Base-by-base conservation (phyloP, 2,888 invertebrate genomes). In the Uloborus plumipes region DNA sequence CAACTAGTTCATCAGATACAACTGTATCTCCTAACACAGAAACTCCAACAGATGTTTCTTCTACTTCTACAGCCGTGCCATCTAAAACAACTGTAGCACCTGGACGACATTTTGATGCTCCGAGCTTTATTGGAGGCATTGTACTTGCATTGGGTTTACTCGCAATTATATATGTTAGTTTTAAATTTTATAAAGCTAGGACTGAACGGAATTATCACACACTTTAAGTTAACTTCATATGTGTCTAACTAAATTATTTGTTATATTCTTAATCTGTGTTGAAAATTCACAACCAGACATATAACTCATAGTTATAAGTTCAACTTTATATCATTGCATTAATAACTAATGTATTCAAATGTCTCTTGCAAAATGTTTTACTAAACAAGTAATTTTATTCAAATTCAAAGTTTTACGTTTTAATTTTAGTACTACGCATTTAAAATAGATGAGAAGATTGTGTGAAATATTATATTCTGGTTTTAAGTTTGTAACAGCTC, bases 121-220 rank as follows among this genome's bases (percentile, higher is more conserved):
- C 88, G 14, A 89, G 89, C 31, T 89, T 89, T 85, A 87, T 89
- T 55, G 96, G 96, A 49, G 97, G 97, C 61, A 95, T 96, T 84
- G 93, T 96, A 47, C 90, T 96, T 80, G 93, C 94, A 13, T 89
- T 93, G 26, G 95, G 95, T 50, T 89, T 96, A 22, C 91, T 95
- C 74, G 95, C 94, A 14, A 93, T 97, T 79, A 93, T 93, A 2
- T 93, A 94, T 89, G 93, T 96, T 87, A 94, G 94, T 53, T 94
- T 93, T 91, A 95, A 95, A 89, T 95, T 95, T 89, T 96, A 95
- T 91, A 94, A 93, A 89, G 93, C 94, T 84, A 93, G 94, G 88
- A 93, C 84, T 74, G 84, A 84, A 71, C 65, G 78, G 69, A 82
- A 84, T 71, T 84, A 84, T 55, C 84, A 84, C 53, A 84, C 82